Conservation (phyloP, 92 coral and sea anemone species). For the Epizoanthus ramosus region DNA sequence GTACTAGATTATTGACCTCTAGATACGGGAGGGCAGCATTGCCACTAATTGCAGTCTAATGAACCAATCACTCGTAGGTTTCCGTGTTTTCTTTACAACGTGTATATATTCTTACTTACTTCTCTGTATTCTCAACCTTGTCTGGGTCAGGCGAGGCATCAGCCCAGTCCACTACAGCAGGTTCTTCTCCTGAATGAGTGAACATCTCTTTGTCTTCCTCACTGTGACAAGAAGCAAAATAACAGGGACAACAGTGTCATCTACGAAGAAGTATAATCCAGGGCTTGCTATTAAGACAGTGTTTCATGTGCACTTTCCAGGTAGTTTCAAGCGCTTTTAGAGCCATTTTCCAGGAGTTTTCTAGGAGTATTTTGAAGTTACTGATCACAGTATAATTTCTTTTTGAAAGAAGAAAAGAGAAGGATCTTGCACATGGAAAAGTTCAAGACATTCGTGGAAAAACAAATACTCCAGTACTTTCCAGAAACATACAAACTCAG, state of each 20-base stretch:
- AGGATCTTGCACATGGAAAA: background rate
- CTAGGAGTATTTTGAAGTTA: too few relatives aligned
- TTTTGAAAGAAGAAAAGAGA: background rate
- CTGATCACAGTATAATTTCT: background rate
- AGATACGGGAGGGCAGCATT: too few relatives aligned
- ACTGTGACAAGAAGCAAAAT: background rate
- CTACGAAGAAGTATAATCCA: background rate
- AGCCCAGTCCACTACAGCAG: constrained; percentile 65
- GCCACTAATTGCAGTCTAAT: background rate
- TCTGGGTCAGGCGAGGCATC: constrained; percentile 72
- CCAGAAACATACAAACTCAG: too few relatives aligned
- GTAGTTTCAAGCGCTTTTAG: too few relatives aligned
- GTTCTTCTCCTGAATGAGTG: constrained; percentile 39
- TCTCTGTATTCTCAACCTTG: constrained; percentile 50
- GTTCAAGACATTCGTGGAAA: too few relatives aligned
- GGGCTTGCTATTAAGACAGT: background rate
- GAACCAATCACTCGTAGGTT: background rate
- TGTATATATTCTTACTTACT: constrained; percentile 33
- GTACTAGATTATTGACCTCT: too few relatives aligned
- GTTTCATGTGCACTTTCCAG: too few relatives aligned
- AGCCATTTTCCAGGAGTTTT: too few relatives aligned
- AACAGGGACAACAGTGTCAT: background rate
- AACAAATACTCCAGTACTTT: too few relatives aligned
- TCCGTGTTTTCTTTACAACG: too few relatives aligned
- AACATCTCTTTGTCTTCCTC: constrained; percentile 68